Percentiles rank a stretch among this genome's conserved stretches.
phyloP scores from a whole-genome alignment of 2,888 invertebrate genomes.

The Baronia brevicornis region DNA sequence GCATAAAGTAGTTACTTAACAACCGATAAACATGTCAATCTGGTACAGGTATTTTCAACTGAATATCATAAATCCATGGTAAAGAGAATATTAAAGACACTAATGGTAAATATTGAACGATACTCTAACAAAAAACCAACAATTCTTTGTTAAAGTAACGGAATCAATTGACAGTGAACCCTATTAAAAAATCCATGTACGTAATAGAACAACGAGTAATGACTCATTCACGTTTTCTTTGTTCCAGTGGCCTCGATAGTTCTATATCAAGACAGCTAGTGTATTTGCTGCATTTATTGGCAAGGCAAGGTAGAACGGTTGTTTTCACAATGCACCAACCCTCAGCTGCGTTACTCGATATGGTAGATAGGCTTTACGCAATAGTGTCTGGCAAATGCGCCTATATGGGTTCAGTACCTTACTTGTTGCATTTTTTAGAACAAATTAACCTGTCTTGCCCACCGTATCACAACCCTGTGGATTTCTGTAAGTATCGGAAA shows the following conservation, averaged over 20 bases:
- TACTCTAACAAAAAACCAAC: too few relatives aligned
- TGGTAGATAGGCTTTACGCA: conserved; percentile 93
- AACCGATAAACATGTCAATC: too few relatives aligned
- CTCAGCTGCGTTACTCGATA: conserved; percentile 87
- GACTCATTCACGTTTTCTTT: too few relatives aligned
- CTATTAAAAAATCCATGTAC: too few relatives aligned
- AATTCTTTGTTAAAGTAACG: too few relatives aligned
- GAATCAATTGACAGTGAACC: too few relatives aligned
- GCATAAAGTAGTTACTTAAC: too few relatives aligned
- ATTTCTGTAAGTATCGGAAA: conserved; percentile 86
- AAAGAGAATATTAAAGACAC: too few relatives aligned
- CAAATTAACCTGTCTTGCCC: conserved; percentile 85
- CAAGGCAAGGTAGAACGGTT: conserved; percentile 88
- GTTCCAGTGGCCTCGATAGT: conserved; percentile 60
- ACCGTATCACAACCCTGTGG: conserved; percentile 92
- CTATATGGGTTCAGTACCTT: conserved; percentile 85
- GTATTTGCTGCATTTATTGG: conserved; percentile 85
- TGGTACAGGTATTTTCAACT: too few relatives aligned
- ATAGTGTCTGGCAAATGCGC: conserved; percentile 87
- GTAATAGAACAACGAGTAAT: too few relatives aligned
- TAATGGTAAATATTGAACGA: too few relatives aligned
- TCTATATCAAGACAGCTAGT: conserved; percentile 89
- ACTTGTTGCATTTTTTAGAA: conserved; percentile 85
- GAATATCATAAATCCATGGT: too few relatives aligned
- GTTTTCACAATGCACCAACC: conserved; percentile 95